Evolutionary conservation across 2,888 invertebrate genomes (phyloP), one percentile per base, ranked within the genome.

Genomic region (Polietes domitor): DNA sequence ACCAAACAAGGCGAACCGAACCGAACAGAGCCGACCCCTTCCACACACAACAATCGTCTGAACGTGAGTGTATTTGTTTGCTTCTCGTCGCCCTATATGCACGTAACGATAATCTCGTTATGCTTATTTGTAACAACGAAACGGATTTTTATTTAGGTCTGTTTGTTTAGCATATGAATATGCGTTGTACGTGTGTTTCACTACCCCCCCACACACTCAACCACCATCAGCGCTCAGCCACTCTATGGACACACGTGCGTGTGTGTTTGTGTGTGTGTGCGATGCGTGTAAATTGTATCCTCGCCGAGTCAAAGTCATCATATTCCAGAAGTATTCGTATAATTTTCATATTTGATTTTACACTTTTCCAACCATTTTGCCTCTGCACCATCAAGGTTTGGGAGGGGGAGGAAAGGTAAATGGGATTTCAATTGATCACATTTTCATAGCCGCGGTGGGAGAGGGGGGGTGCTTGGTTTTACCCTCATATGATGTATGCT

Each of bases 361-460:
- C 28, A 70, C 50, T 72, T 79, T 75, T 63, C 72, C 5, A 70
- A 71, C n/a, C 41, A 70, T 77, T 55, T 83, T 41, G 47, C 24
- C 37, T 70, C 32, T 70, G 43, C 41, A 47, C 41, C 24, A 37
- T 47, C 5, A 19, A 17, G 21, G 50, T 24, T n/a, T 7, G 32
- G 37, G 50, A 10, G 32, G 28, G 2, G n/a, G n/a, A 9, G 73
- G 41, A 74, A 73, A 82, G 78, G 82, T 63, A 73, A 81, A 81
- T 79, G 78, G 72, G 72, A 73, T 84, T 84, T 81, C 81, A 81
- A 81, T 84, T 81, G 78, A 81, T 81, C 81, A 81, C 78, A 81
- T 71, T 77, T 77, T 68, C 74, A 41, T 43, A 61, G 53, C 28
- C 63, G 41, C 24, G 41, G 10, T 7, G 15, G 61, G 12, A 26